These are phyloP conservation scores for Atherinomorus stipes DNA, from an alignment of 2,113 vertebrate species.

Conservation along the genomic window DNA sequence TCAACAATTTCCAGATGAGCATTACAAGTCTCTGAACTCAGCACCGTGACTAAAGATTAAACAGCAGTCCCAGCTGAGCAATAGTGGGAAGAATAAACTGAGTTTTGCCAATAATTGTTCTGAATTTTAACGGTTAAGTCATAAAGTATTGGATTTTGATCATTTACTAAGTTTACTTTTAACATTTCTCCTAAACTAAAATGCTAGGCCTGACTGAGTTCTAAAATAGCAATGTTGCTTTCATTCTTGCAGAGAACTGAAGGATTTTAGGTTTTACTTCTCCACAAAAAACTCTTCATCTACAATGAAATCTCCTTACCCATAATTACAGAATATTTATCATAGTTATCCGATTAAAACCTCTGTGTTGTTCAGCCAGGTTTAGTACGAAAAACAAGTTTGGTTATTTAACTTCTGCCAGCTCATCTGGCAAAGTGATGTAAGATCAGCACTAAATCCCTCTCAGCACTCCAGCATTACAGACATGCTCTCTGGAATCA, in stretches of 20 bases:
- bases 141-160: slow-evolving; percentile 15
- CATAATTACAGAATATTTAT: slow-evolving; percentile 57
- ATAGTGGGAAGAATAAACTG: slow-evolving; percentile 24
- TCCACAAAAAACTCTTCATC: slow-evolving; percentile 41
- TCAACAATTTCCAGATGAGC: slow-evolving; percentile 35
- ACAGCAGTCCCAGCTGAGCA: slow-evolving; percentile 18
- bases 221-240: slow-evolving; percentile 30
- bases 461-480: slow-evolving; percentile 32
- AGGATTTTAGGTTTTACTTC: slow-evolving; percentile 18
- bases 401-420: slow-evolving; percentile 49
- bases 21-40: slow-evolving; percentile 46
- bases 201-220: slow-evolving; percentile 12
- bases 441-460: slow-evolving; percentile 21
- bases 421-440: slow-evolving; percentile 27
- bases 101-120: slow-evolving; percentile 34
- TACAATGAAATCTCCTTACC: slow-evolving; percentile 34
- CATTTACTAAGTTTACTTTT: not conserved
- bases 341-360: slow-evolving; percentile 51
- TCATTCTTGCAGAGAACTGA: slow-evolving; percentile 8
- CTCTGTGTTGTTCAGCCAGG: slow-evolving; percentile 41
- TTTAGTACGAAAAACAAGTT: slow-evolving; percentile 54
- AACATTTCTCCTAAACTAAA: slow-evolving; percentile 4
- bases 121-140: slow-evolving; percentile 16
- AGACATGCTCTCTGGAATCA: slow-evolving; percentile 41
- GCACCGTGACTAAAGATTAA: slow-evolving; percentile 40